Percentiles rank a stretch among this genome's conserved stretches.
phyloP scores from a whole-genome alignment of 1,140 invertebrate species.

The Temnothorax longispinosus region DNA sequence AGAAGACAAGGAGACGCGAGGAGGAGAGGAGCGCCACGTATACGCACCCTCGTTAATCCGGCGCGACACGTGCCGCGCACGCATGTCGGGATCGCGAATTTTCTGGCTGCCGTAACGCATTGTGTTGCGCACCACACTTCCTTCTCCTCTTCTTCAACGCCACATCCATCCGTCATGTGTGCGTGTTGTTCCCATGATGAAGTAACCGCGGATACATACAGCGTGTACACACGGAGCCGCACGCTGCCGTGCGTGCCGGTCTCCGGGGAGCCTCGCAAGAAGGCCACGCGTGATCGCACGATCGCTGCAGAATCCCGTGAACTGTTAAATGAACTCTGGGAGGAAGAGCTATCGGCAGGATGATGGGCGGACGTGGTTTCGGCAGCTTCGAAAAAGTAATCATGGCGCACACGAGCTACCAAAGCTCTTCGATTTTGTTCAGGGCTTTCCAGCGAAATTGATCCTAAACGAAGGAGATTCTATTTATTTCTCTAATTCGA shows the following conservation, averaged over 20 bases:
- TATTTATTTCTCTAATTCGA: background rate
- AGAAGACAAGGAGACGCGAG: constrained; percentile 50
- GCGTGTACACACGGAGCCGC: constrained; percentile 14
- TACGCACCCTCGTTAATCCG: constrained; percentile 56
- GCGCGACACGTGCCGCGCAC: constrained; percentile 53
- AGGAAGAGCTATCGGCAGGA: background rate
- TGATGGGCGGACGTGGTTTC: constrained; percentile 10
- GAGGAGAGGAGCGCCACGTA: background rate
- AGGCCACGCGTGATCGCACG: constrained; percentile 36
- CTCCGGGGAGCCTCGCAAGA: constrained; percentile 39
- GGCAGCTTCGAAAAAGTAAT: constrained; percentile 56
- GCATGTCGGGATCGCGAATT: constrained; percentile 61
- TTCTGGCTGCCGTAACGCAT: constrained; percentile 52
- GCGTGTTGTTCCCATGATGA: constrained; percentile 61
- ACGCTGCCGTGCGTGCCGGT: background rate
- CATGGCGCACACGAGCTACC: constrained; percentile 8
- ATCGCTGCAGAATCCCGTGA: constrained; percentile 34
- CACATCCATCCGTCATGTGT: constrained; percentile 18
- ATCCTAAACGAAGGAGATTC: background rate
- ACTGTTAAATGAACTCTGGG: constrained; percentile 58
- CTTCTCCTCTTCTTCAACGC: background rate
- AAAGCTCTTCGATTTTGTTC: background rate
- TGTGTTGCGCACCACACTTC: constrained; percentile 5
- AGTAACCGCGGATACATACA: constrained; percentile 29
- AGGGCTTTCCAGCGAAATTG: background rate